Conservation (phyloP, 2,888 invertebrate species). For the Xanthorhoe spadicearia region DNA sequence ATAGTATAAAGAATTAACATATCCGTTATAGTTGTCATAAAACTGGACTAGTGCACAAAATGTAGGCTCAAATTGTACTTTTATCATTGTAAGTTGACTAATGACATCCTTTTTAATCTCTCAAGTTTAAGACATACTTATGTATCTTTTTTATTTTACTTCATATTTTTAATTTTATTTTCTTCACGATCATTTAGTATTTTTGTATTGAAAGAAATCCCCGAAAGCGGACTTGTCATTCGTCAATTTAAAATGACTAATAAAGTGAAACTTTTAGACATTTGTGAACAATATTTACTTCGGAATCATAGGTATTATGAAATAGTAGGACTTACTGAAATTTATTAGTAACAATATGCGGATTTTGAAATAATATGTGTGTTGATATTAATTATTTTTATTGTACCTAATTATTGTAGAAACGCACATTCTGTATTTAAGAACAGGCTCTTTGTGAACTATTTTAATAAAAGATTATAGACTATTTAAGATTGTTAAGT, state of each 20-base stretch:
- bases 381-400: neutral
- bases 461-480: neutral
- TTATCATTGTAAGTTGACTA: neutral
- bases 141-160: neutral
- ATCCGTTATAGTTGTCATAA: conserved; percentile 73
- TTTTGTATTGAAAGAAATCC: neutral
- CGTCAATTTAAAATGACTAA: conserved; percentile 9
- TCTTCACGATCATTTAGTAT: neutral
- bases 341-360: neutral
- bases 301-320: neutral
- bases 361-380: neutral
- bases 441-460: conserved; percentile 54
- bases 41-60: conserved; percentile 73
- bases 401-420: neutral
- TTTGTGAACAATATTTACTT: neutral
- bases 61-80: conserved; percentile 68
- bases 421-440: conserved; percentile 38
- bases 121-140: neutral
- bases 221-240: neutral
- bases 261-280: neutral
- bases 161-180: neutral
- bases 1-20: conserved; percentile 77
- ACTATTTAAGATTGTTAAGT: neutral
- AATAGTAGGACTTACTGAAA: neutral
- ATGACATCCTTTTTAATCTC: conserved; percentile 5